phyloP scores from a whole-genome alignment of 2,797 vertebrate genomes.

The Lates japonicus region DNA sequence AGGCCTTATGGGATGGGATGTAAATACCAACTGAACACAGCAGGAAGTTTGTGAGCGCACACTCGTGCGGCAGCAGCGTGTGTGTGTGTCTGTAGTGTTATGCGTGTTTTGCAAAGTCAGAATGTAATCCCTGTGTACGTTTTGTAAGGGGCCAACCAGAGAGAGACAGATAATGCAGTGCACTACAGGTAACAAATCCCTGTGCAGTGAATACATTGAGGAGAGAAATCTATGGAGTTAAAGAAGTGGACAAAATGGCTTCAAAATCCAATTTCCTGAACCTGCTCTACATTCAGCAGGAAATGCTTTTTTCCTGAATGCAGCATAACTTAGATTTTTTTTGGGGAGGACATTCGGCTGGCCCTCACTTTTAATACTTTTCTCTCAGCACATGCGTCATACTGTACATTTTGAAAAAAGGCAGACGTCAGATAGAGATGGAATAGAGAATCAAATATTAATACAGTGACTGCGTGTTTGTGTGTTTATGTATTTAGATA shows the following conservation, averaged over 20 bases:
- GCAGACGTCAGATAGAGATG: conserved; percentile 26
- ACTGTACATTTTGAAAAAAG: conserved; percentile 20
- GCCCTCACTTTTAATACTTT: conserved; percentile 17
- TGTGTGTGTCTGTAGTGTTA: conserved; percentile 8
- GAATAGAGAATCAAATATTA: conserved; percentile 37
- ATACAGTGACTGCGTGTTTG: conserved; percentile 2
- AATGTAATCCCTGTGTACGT: conserved; percentile 40
- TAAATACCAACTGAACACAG: conserved; percentile 62
- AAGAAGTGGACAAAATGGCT: conserved; percentile 68
- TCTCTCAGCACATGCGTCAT: conserved; percentile 20
- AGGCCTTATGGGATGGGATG: conserved; percentile 60
- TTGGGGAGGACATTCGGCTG: neutral
- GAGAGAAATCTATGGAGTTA: conserved; percentile 53
- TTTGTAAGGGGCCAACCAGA: conserved; percentile 43
- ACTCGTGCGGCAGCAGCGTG: neutral
- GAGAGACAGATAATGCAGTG: conserved; percentile 53
- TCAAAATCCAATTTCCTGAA: conserved; percentile 75
- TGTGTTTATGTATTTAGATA: conserved; percentile 18
- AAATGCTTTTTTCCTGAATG: conserved; percentile 48
- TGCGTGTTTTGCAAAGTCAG: conserved; percentile 32
- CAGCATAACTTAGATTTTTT: conserved; percentile 26
- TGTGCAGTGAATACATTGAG: conserved; percentile 46
- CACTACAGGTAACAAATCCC: conserved; percentile 62
- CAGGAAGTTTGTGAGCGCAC: conserved; percentile 14
- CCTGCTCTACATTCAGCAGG: conserved; percentile 63